Evolutionary conservation across 2,797 vertebrate species (phyloP).

Genomic region (Phaenicophaeus curvirostris): DNA sequence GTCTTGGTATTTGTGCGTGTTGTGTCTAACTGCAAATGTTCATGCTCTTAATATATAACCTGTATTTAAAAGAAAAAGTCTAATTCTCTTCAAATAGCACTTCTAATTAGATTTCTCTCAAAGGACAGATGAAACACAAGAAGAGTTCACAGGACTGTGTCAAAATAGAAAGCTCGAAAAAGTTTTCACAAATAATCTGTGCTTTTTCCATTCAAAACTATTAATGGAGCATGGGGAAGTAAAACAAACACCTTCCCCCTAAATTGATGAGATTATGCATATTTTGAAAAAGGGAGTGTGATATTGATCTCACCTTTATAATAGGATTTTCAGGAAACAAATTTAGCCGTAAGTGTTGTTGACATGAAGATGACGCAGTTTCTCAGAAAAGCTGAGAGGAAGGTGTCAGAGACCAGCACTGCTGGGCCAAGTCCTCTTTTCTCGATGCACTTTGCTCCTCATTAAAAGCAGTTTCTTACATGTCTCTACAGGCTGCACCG

Average conservation of each 20-base stretch:
- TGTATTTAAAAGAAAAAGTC: not conserved
- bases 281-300: not conserved
- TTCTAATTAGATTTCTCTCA: not conserved
- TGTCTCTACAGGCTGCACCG: not conserved
- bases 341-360: conserved; percentile 77
- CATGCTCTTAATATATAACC: not conserved
- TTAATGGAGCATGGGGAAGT: conserved; percentile 2
- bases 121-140: not conserved
- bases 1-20: not conserved
- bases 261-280: not conserved
- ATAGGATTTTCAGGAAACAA: conserved; percentile 66
- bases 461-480: not conserved
- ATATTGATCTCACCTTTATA: conserved; percentile 69
- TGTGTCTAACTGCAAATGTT: not conserved
- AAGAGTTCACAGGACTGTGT: not conserved
- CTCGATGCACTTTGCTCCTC: conserved; percentile 13
- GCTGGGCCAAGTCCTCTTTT: not conserved
- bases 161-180: not conserved
- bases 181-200: conserved; percentile 21
- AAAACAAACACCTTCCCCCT: conserved; percentile 17
- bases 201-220: conserved; percentile 33
- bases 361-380: conserved; percentile 61
- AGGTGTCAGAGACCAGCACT: not conserved
- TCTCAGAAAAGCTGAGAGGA: conserved; percentile 66
- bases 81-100: not conserved